These are phyloP conservation scores for Etheostoma nigrum DNA, from an alignment of 2,797 vertebrate species.

Conservation along the genomic window DNA sequence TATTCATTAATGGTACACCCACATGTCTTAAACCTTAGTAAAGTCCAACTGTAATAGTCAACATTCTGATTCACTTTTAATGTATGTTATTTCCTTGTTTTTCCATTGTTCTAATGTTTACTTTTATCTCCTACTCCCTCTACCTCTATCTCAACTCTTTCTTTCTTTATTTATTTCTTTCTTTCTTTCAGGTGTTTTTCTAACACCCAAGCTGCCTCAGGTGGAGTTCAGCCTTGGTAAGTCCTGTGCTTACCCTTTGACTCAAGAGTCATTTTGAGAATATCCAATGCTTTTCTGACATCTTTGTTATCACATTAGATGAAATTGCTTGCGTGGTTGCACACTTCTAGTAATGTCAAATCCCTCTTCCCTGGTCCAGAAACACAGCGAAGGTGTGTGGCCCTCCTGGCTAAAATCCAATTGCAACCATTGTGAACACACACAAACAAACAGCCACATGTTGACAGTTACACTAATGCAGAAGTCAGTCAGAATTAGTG, in stretches of 20 bases:
- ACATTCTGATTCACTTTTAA: not conserved
- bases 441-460: slow-evolving; percentile 5
- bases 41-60: not conserved
- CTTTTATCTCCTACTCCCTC: slow-evolving; percentile 32
- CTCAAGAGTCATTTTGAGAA: slow-evolving; percentile 28
- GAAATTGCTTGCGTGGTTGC: not conserved
- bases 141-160: slow-evolving; percentile 18
- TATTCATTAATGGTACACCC: not conserved
- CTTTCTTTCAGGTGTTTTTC: slow-evolving; percentile 67
- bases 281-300: not conserved
- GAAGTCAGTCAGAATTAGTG: slow-evolving; percentile 44
- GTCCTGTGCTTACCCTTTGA: slow-evolving; percentile 49
- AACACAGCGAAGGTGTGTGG: slow-evolving; percentile 13
- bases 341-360: slow-evolving; percentile 4
- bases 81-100: slow-evolving; percentile 25
- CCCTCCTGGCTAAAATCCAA: slow-evolving; percentile 5
- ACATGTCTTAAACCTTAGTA: not conserved
- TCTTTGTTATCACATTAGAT: slow-evolving; percentile 28
- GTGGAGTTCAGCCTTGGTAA: slow-evolving; percentile 83
- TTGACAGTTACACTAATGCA: slow-evolving; percentile 42
- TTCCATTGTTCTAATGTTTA: slow-evolving; percentile 16
- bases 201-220: slow-evolving; percentile 67
- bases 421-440: slow-evolving; percentile 22
- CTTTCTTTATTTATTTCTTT: slow-evolving; percentile 24
- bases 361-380: not conserved